phyloP scores from a whole-genome alignment of 2,113 vertebrate genomes.

The Acanthochromis polyacanthus region DNA sequence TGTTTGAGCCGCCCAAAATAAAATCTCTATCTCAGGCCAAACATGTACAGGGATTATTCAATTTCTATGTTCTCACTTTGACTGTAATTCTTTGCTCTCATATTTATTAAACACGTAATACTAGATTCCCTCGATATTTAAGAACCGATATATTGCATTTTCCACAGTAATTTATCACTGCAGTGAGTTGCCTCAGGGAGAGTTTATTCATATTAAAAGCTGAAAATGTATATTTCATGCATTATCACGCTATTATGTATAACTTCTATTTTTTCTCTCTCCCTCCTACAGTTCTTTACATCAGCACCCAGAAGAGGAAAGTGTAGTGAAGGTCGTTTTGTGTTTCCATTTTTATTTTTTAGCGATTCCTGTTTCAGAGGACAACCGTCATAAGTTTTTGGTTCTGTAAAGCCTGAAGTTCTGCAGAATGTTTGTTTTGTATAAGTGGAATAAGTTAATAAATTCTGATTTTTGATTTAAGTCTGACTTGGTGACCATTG shows the following conservation, averaged over 20 bases:
- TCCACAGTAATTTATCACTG: background rate
- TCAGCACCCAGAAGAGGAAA: constrained; percentile 99
- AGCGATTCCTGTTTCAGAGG: constrained; percentile 37
- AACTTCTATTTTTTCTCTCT: constrained; percentile 16
- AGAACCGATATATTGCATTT: too few species aligned
- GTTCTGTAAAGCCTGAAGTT: constrained; percentile 61
- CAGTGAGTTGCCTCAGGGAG: background rate
- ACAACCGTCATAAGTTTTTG: constrained; percentile 39
- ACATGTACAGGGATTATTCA: background rate
- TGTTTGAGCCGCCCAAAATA: background rate
- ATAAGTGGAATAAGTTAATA: constrained; percentile 60
- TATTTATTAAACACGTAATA: too few species aligned
- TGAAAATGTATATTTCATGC: background rate
- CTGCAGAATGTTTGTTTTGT: constrained; percentile 62
- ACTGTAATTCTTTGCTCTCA: too few species aligned
- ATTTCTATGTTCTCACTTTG: too few species aligned
- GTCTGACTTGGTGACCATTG: constrained; percentile 21
- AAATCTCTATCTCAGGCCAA: background rate
- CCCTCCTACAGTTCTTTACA: constrained; percentile 92
- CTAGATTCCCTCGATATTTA: too few species aligned
- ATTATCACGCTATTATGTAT: background rate
- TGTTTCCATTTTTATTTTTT: constrained; percentile 42
- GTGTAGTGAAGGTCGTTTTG: constrained; percentile 84
- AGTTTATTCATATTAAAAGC: background rate
- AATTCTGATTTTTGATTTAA: constrained; percentile 60